Evolutionary conservation across 2,888 invertebrate genomes (phyloP).

Genomic region (Rhorus exstirpatorius): DNA sequence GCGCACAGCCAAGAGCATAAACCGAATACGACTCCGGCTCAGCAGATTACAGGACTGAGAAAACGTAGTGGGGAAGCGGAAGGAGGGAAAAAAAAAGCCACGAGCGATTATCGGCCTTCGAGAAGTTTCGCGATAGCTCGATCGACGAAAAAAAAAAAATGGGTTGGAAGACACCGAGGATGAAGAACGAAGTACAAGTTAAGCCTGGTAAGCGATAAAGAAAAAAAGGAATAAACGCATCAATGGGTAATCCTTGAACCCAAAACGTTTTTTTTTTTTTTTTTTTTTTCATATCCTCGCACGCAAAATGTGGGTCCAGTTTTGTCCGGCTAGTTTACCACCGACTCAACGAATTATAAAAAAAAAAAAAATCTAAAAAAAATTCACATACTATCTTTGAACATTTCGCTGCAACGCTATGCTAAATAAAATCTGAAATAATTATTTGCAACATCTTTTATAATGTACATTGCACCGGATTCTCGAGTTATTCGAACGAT

Average conservation of each 20-base stretch:
- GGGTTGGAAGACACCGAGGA: slow-evolving; percentile 79
- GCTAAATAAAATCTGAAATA: no score
- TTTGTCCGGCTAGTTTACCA: no score
- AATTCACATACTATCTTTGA: no score
- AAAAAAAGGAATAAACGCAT: background rate
- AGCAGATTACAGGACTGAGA: slow-evolving; percentile 57
- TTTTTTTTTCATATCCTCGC: no score
- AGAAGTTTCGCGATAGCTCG: slow-evolving; percentile 60
- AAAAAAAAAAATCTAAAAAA: no score
- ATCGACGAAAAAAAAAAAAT: slow-evolving; percentile 75
- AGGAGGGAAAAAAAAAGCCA: background rate
- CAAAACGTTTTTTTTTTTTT: no score
- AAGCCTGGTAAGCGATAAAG: slow-evolving; percentile 73
- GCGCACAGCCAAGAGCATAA: slow-evolving; percentile 61
- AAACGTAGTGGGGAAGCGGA: slow-evolving; percentile 11
- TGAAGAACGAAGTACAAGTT: slow-evolving; percentile 74
- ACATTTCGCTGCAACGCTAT: no score
- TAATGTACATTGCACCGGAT: no score
- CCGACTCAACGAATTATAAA: no score
- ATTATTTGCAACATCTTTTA: no score
- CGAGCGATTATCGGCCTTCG: slow-evolving; percentile 41
- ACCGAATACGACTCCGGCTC: slow-evolving; percentile 36
- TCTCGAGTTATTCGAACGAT: no score
- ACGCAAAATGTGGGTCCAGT: background rate
- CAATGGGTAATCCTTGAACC: background rate